Evolutionary conservation across 2,113 vertebrate species (phyloP).

Genomic region (Indicator maculatus): DNA sequence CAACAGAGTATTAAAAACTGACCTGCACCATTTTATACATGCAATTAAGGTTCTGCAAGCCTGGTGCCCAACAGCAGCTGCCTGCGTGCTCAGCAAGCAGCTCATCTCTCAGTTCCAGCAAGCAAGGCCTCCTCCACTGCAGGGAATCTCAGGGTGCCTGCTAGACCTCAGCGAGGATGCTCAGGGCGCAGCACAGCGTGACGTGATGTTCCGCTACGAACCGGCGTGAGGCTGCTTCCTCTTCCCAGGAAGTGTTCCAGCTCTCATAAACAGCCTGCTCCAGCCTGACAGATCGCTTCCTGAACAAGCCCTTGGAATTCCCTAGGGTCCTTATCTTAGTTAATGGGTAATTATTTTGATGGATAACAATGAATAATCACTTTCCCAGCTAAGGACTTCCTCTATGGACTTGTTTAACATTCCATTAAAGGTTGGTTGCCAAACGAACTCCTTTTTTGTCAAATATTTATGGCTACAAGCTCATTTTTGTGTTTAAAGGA

Average conservation of each 20-base stretch:
- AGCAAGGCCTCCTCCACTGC: background rate
- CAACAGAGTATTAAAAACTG: background rate
- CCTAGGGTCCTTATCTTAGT: constrained; percentile 77
- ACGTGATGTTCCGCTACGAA: background rate
- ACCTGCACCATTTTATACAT: background rate
- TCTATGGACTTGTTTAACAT: constrained; percentile 81
- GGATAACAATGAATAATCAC: constrained; percentile 78
- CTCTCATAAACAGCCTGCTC: constrained; percentile 49
- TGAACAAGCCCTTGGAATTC: constrained; percentile 78
- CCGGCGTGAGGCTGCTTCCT: constrained; percentile 62
- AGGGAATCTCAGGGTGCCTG: rapidly evolving
- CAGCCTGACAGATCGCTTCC: constrained; percentile 75
- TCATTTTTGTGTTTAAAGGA: constrained; percentile 63
- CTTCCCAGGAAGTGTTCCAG: constrained; percentile 72
- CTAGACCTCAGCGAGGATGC: background rate
- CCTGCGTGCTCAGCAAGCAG: background rate
- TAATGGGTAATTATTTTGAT: constrained; percentile 77
- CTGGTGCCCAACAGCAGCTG: background rate
- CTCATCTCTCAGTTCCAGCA: background rate
- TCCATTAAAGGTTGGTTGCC: constrained; percentile 70
- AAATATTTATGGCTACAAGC: constrained; percentile 56
- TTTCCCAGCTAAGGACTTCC: constrained; percentile 81
- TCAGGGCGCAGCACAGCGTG: rapidly evolving
- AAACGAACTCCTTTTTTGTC: constrained; percentile 68
- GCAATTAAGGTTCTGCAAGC: background rate